These are phyloP conservation scores for Ptychodera flava DNA, from an alignment of 35 echinoderm and acorn worm species.

Conservation along the genomic window DNA sequence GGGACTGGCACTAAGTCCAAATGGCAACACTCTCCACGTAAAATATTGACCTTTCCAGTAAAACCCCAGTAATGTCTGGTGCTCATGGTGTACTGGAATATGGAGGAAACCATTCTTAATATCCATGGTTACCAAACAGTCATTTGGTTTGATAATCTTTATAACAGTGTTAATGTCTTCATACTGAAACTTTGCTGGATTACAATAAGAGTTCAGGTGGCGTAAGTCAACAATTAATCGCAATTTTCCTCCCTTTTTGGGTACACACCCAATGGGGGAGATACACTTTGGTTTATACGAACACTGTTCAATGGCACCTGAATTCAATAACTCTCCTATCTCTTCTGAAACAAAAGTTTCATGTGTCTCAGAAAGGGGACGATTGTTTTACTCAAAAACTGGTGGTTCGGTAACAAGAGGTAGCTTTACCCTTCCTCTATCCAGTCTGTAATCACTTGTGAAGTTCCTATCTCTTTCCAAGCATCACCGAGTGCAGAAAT, in stretches of 20 bases:
- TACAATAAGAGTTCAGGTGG: constrained; percentile 4
- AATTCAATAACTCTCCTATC: too few species aligned
- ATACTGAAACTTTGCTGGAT: constrained; percentile 7
- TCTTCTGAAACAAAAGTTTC: too few species aligned
- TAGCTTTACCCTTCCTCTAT: too few species aligned
- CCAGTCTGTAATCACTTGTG: too few species aligned
- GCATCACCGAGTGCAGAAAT: too few species aligned
- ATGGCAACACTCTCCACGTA: constrained; percentile 13
- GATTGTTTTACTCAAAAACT: too few species aligned
- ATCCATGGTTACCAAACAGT: not conserved
- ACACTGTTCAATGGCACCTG: too few species aligned
- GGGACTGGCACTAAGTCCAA: constrained; percentile 10
- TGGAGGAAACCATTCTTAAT: constrained; percentile 30
- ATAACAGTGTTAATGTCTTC: constrained; percentile 20
- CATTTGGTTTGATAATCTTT: constrained; percentile 4
- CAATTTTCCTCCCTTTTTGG: constrained; percentile 29
- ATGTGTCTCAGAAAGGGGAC: too few species aligned
- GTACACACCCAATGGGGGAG: constrained; percentile 17
- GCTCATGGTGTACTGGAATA: not conserved
- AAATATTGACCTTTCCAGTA: not conserved
- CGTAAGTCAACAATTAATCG: constrained; percentile 17
- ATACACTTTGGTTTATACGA: constrained; percentile 23
- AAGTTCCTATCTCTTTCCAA: too few species aligned
- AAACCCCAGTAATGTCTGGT: constrained; percentile 25
- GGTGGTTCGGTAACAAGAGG: too few species aligned